Evolutionary conservation across 2,113 vertebrate species (phyloP).

Genomic region (Oryzias melastigma): DNA sequence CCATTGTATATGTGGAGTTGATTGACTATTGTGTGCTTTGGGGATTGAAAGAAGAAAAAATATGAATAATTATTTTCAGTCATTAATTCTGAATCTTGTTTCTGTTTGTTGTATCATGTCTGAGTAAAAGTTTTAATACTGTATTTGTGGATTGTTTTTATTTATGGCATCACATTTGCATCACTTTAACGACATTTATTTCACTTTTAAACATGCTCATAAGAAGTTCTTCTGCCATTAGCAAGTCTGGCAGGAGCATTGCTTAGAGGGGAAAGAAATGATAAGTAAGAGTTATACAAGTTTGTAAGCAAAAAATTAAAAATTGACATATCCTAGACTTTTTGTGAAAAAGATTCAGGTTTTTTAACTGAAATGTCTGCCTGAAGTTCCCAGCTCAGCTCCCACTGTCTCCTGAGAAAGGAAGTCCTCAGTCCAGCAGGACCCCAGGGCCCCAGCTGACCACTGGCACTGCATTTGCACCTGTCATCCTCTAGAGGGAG

Average conservation of each 20-base stretch:
- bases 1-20: slow-evolving; percentile 57
- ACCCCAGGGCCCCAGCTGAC: slow-evolving; percentile 70
- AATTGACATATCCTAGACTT: no score
- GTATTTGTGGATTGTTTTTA: slow-evolving; percentile 11
- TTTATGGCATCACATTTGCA: neutral
- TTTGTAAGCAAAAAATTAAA: no score
- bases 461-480: slow-evolving; percentile 37
- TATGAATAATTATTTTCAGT: slow-evolving; percentile 63
- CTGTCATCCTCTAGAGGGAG: slow-evolving; percentile 67
- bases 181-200: neutral
- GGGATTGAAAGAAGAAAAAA: slow-evolving; percentile 65
- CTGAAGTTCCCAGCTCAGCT: accelerated
- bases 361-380: no score
- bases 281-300: no score
- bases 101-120: slow-evolving; percentile 78
- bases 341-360: no score
- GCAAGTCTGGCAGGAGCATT: no score
- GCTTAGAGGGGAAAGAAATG: no score
- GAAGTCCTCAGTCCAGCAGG: slow-evolving; percentile 76
- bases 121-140: slow-evolving; percentile 79
- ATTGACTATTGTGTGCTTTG: slow-evolving; percentile 66
- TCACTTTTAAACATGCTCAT: no score
- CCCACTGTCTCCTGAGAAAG: slow-evolving; percentile 8
- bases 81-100: slow-evolving; percentile 75
- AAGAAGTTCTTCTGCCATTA: no score